A percentile compares a stretch with the other conserved stretches of the same genome.
Evolutionary conservation across 2,888 invertebrate genomes (phyloP).

Genomic region (Phengaris alcon): DNA sequence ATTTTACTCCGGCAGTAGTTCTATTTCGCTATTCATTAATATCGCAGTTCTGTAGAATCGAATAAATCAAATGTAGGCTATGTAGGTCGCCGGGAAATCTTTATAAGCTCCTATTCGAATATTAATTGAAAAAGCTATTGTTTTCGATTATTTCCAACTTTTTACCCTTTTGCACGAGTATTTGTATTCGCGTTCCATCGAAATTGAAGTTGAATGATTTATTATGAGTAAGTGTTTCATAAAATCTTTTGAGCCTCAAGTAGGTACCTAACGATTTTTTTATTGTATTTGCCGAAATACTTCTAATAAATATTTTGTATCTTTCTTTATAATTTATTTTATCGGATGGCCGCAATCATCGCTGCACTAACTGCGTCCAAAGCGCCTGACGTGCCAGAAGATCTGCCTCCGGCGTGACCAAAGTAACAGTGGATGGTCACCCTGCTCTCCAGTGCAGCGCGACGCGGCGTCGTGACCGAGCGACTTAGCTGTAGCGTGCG

Average conservation of each 20-base stretch:
- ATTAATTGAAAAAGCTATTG: conserved; percentile 15
- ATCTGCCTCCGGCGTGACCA: too few species aligned
- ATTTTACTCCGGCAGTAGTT: background rate
- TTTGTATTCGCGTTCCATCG: background rate
- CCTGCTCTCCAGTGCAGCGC: background rate
- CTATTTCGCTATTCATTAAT: background rate
- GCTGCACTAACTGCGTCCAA: too few species aligned
- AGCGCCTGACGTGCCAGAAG: too few species aligned
- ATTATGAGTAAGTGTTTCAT: background rate
- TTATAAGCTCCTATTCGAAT: conserved; percentile 17
- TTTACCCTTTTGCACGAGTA: background rate
- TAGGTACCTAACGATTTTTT: background rate
- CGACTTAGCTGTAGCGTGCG: too few species aligned
- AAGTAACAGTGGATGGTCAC: too few species aligned
- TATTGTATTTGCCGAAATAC: background rate
- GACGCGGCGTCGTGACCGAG: background rate
- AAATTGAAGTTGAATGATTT: background rate
- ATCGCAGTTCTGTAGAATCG: background rate
- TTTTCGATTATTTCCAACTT: conserved; percentile 18
- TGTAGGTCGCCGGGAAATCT: conserved; percentile 1
- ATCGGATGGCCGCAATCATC: background rate
- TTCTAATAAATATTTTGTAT: too few species aligned
- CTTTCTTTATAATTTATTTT: background rate
- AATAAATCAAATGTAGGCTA: background rate
- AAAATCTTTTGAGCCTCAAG: background rate